Evolutionary conservation across 2,113 vertebrate genomes (phyloP), one percentile per base, ranked within the genome.

Genomic region (Recurvirostra avosetta): DNA sequence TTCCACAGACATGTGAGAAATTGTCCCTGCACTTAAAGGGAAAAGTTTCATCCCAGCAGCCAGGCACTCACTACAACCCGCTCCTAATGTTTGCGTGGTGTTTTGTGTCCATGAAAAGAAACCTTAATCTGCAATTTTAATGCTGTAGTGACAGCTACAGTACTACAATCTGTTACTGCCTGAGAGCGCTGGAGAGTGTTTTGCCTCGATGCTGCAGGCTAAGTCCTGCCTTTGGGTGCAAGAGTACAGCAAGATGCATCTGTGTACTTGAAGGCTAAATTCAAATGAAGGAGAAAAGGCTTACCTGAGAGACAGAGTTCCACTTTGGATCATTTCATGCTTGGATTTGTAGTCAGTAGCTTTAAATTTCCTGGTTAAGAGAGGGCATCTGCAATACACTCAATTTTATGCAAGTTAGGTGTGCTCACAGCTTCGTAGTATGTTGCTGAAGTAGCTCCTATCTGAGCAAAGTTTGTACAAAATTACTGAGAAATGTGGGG

Each of bases 321-420:
- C 80, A 91, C 63, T 88, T 55, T 11, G 78, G 88, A 94, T 90
- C 78, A 92, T 96, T 96, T 95, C 93, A 95, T 92, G 90, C 92
- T 90, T 83, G 88, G 74, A 73, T 96, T 95, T 96, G 85, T 75
- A 88, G 77, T 50, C 66, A 90, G 85, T 62, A 66, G 78, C 36
- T 92, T 86, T 66, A 79, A 38, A 94, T 73, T 88, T 76, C 62
- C 41, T 36, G 27, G 66, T 66, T 76, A 82, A 76, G 74, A 70
- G 55, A 82, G 30, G 62, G 70, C 43, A 90, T 30, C 40, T 73
- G 53, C 38, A 86, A 34, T 41, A 50, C 43, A 10, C 19, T 76
- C 5, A 7, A 65, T 86, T 93, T 93, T 80, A 76, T 73, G 74
- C 85, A 32, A 58, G 88, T 58, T 76, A 73, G 20, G 36, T 34